Base-by-base conservation (phyloP, 2,113 vertebrate genomes). In the Glaucomys volans region DNA sequence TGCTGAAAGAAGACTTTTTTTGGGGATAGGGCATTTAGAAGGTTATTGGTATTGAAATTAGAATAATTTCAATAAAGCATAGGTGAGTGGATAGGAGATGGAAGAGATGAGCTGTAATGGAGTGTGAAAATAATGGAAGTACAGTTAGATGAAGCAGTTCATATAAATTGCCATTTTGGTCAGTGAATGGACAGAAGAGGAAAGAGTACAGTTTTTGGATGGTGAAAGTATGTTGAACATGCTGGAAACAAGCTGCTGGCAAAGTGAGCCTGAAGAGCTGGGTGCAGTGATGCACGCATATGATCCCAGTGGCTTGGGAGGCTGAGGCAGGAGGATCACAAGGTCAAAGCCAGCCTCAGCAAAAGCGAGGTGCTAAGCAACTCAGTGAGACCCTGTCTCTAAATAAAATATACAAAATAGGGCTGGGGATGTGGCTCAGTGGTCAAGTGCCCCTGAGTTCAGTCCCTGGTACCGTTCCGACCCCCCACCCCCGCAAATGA, bases 111-210 rank as follows among this genome's bases (percentile, higher is more conserved):
- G 37, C 42, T 30, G 22, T 62, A 59, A 86, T 75, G 35, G 47
- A 50, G 86, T 94, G 89, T 95, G 76, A 93, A 87, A 44, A 32
- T 87, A 52, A 24, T 93, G 44, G 71, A 91, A 79, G 54, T 93
- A 13, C n/a, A n/a, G n/a, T n/a, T n/a, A n/a, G 40, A 66, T 64
- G 42, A 77, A 90, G 69, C 30, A 26, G 32, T 92, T 95, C 71
- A 42, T 92, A 40, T 89, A 87, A 89, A 24, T 85, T 92, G 81
- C 11, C 67, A 20, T 96, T 89, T 72, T 83, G 80, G 57, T 90
- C 32, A 71, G 42, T 50, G 44, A 93, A 72, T 26, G 90, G 62
- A 83, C 28, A 64, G 22, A 67, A 90, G 47, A 52, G 52, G 22
- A 20, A 44, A 28, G 64, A 74, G 44, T 79, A 42, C 26, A 72